Percentiles rank a stretch among this genome's conserved stretches.
Evolutionary conservation across 2,888 invertebrate genomes (phyloP).

Genomic region (Andrena haemorrhoa): DNA sequence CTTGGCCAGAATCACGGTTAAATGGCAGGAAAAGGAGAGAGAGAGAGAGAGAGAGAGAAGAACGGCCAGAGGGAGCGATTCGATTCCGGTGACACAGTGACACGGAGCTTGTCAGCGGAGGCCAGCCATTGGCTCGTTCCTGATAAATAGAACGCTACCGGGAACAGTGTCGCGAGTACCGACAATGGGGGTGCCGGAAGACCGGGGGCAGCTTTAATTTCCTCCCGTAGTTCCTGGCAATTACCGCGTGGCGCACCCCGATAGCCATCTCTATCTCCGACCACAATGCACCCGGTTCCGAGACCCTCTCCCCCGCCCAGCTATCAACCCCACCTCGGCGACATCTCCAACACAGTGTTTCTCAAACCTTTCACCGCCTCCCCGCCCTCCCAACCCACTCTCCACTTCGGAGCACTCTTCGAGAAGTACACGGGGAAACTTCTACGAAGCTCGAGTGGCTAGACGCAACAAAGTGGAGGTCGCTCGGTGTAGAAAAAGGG

Average conservation of each 20-base stretch:
- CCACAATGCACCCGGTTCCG: conserved; percentile 78
- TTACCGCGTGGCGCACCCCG: conserved; percentile 81
- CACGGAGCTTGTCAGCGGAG: conserved; percentile 77
- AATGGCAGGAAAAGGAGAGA: conserved; percentile 19
- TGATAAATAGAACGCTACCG: conserved; percentile 81
- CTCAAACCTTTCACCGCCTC: conserved; percentile 41
- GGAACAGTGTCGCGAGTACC: conserved; percentile 77
- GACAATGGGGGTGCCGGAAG: conserved; percentile 81
- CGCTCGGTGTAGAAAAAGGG: too few species aligned
- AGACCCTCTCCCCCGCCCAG: conserved; percentile 32
- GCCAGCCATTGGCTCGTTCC: conserved; percentile 76
- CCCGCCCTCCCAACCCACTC: conserved; percentile 11
- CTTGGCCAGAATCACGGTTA: conserved; percentile 25
- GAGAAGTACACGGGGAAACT: conserved; percentile 4
- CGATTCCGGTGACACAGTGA: conserved; percentile 83
- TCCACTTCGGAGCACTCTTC: neutral
- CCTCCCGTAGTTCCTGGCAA: conserved; percentile 83
- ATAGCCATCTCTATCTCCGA: conserved; percentile 83
- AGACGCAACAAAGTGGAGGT: neutral
- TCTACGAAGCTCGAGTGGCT: neutral
- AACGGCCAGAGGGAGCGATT: conserved; percentile 61
- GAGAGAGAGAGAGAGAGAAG: conserved; percentile 30
- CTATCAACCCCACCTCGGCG: conserved; percentile 55
- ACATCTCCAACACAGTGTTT: conserved; percentile 59
- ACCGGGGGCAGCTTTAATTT: conserved; percentile 84